A percentile compares a stretch with the other conserved stretches of the same genome.
phyloP scores from a whole-genome alignment of 2,888 invertebrate genomes.

The Ceratothoa steindachneri region DNA sequence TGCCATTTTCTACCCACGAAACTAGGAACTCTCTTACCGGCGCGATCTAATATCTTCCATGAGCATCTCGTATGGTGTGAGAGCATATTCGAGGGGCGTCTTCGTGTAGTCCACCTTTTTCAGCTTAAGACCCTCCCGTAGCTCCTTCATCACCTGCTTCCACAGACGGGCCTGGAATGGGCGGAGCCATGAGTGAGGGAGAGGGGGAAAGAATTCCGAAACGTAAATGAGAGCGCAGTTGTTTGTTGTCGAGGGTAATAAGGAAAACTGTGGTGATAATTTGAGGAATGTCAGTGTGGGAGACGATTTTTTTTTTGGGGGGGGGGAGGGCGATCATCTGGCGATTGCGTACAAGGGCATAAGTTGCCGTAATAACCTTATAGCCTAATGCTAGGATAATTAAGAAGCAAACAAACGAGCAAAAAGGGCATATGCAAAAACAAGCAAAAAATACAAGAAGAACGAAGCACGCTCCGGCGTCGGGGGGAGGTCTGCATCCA shows the following conservation, averaged over 20 bases:
- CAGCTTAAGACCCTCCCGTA: constrained; percentile 84
- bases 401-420: background rate
- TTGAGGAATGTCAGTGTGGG: background rate
- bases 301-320: no score
- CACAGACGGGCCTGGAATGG: constrained; percentile 77
- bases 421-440: background rate
- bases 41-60: constrained; percentile 92
- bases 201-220: background rate
- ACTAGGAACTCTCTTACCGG: no score
- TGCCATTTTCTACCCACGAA: no score
- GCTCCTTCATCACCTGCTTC: constrained; percentile 90
- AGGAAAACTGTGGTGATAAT: background rate
- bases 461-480: no score
- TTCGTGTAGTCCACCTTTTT: constrained; percentile 69
- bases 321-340: background rate
- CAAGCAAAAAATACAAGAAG: background rate
- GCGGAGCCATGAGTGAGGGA: background rate
- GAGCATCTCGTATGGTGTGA: constrained; percentile 93
- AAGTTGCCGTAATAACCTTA: no score
- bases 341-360: background rate
- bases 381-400: no score
- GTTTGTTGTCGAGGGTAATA: no score
- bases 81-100: constrained; percentile 67
- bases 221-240: background rate
- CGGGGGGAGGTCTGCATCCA: no score